Evolutionary conservation across 2,113 vertebrate species (phyloP).

Genomic region (Polypterus senegalus): DNA sequence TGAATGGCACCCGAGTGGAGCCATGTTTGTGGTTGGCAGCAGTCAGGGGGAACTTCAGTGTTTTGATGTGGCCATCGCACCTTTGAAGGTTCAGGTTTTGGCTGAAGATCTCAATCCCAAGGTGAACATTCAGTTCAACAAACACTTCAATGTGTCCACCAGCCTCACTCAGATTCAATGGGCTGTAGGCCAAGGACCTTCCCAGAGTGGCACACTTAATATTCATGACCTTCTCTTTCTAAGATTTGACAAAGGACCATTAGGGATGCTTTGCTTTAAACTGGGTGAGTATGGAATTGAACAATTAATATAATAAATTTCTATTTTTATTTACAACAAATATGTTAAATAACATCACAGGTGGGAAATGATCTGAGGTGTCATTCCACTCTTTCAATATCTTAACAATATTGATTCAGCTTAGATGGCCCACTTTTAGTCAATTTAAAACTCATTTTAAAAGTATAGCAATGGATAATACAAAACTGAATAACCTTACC

Average conservation of each 20-base stretch:
- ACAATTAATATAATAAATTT: background rate
- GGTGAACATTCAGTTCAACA: conserved; percentile 56
- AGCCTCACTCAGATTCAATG: conserved; percentile 70
- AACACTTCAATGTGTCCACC: conserved; percentile 53
- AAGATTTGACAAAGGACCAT: conserved; percentile 67
- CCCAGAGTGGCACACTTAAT: conserved; percentile 31
- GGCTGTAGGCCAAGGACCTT: conserved; percentile 36
- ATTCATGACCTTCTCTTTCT: conserved; percentile 57
- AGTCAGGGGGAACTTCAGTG: conserved; percentile 76
- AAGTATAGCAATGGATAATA: no score
- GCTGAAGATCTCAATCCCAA: conserved; percentile 59
- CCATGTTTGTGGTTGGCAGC: conserved; percentile 59
- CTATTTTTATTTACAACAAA: background rate
- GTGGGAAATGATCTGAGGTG: no score
- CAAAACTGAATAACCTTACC: no score
- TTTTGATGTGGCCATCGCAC: conserved; percentile 76
- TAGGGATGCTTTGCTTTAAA: conserved; percentile 70
- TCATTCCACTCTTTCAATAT: no score
- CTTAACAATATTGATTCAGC: no score
- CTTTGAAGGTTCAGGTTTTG: conserved; percentile 62
- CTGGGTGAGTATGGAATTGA: conserved; percentile 51
- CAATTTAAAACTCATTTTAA: no score
- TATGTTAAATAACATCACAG: no score
- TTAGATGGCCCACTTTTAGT: no score
- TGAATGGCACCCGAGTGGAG: conserved; percentile 74